Base-by-base conservation (phyloP, 1,140 invertebrate species). In the Phthorimaea operculella region DNA sequence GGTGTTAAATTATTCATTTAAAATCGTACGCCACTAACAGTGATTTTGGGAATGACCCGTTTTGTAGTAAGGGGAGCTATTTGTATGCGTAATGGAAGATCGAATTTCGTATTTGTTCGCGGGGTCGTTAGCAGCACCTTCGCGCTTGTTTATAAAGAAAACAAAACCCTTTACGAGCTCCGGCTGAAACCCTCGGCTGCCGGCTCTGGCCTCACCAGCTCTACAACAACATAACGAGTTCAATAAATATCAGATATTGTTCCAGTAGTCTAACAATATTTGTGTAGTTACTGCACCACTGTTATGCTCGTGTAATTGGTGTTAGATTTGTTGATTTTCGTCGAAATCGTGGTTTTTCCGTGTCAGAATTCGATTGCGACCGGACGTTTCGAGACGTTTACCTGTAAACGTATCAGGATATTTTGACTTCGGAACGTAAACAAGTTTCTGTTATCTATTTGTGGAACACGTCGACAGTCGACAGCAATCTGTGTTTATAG, bases 21-120 rank as follows among this genome's bases (percentile, higher is more conserved):
- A 28, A 28, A 28, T 28, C 21, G 6, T 4, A 4, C 21, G 6
- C 21, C 2, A 28, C 6, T 6, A 6, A 28, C 21, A 28, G 21
- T 4, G 21, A 28, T 28, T 28, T 28, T 28, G 42, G 55, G 59
- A 68, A 28, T 6, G 21, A 28, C 21, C 21, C 21, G 21, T 28
- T 28, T 28, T 28, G 21, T 28, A 28, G 21, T 28, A 28, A 67
- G 70, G 77, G 76, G 76, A 72, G 70, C 70, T 71, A 77, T 82
- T 85, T 81, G 79, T 84, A 83, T 84, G 74, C 74, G 79, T 79
- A 82, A 83, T 85, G 74, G 79, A 70, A 72, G 76, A 83, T 85
- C 78, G 73, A 85, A 83, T 85, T 85, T 82, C 78, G 78, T 85
- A 81, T 85, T 85, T 84, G 79, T 81, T 80, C 79, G 70, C 72